These are phyloP conservation scores for Cancer borealis DNA, from an alignment of 2,888 invertebrate genomes.

Conservation along the genomic window DNA sequence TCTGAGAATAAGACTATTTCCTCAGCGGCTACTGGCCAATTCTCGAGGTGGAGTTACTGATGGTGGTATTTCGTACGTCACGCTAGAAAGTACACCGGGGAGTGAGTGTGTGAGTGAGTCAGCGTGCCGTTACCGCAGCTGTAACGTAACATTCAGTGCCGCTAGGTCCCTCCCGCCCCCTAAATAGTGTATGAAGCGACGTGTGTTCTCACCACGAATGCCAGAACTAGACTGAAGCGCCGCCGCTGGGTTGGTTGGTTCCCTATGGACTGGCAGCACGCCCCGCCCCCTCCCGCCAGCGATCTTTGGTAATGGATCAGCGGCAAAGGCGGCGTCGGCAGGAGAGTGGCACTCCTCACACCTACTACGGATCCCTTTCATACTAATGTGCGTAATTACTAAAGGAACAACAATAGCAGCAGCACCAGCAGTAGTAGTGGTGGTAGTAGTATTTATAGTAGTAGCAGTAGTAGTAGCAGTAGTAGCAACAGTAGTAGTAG, in stretches of 20 bases:
- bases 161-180: neutral
- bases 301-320: constrained; percentile 32
- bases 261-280: neutral
- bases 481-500: neutral
- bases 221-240: neutral
- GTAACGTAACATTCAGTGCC: constrained; percentile 22
- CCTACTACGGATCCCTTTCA: neutral
- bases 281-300: constrained; percentile 29
- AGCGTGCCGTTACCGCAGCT: neutral
- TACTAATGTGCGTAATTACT: neutral
- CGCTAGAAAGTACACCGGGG: neutral
- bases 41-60: neutral
- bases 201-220: neutral
- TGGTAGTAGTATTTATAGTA: neutral
- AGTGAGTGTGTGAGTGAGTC: neutral
- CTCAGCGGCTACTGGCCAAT: neutral
- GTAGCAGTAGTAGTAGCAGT: neutral
- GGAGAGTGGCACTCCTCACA: neutral
- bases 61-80: neutral
- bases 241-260: neutral
- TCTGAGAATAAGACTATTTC: neutral
- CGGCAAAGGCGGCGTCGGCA: neutral
- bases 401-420: no score
- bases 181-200: neutral
- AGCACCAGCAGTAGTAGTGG: neutral